Evolutionary conservation across 1,140 invertebrate species (phyloP).

Genomic region (Melanaphis sacchari): DNA sequence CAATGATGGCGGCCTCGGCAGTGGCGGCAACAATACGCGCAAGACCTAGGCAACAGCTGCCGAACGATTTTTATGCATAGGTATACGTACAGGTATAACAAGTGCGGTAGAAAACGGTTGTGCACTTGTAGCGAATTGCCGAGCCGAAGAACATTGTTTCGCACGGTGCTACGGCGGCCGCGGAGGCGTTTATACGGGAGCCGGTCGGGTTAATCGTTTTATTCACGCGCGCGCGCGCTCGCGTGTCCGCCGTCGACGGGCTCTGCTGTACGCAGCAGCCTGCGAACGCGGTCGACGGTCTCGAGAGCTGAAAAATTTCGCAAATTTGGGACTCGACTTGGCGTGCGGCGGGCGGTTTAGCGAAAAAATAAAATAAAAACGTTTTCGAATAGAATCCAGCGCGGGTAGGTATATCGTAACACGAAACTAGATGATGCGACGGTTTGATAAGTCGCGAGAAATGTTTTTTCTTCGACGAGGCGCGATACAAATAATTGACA

Average conservation of each 20-base stretch:
- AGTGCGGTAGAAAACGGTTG: background rate
- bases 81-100: background rate
- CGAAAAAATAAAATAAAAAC: background rate
- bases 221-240: background rate
- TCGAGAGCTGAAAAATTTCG: too few relatives aligned
- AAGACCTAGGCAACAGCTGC: background rate
- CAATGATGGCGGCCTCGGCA: slow-evolving; percentile 3
- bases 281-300: background rate
- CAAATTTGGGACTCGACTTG: background rate
- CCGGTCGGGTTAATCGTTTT: background rate
- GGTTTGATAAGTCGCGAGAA: background rate
- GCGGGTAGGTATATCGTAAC: background rate
- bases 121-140: background rate
- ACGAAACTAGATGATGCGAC: background rate
- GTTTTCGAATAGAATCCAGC: background rate
- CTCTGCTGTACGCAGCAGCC: background rate
- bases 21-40: background rate
- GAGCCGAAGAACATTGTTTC: background rate
- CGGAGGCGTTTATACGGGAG: background rate
- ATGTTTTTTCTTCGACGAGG: background rate
- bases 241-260: background rate
- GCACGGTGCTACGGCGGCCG: background rate
- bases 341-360: background rate
- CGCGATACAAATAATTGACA: background rate
- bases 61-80: background rate